These are phyloP conservation scores for Gallinago solitaria DNA, from an alignment of 2,797 vertebrate genomes.

Conservation along the genomic window DNA sequence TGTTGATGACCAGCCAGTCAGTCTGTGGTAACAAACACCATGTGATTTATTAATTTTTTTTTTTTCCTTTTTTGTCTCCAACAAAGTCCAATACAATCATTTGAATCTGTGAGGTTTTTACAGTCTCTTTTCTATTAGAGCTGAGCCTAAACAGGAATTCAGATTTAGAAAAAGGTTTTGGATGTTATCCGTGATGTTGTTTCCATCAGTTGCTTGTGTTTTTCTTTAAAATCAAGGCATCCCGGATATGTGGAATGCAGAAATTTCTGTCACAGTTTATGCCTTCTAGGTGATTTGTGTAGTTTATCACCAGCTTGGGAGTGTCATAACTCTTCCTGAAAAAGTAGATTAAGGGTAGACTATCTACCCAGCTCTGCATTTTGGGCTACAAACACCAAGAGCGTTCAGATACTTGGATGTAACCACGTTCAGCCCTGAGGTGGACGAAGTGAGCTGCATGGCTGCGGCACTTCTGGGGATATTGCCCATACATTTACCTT, in stretches of 20 bases:
- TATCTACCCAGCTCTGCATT: not conserved
- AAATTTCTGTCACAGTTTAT: not conserved
- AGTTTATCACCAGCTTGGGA: not conserved
- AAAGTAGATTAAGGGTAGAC: not conserved
- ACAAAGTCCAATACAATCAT: not conserved
- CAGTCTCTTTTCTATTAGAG: not conserved
- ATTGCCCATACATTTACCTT: accelerated
- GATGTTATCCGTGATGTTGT: not conserved
- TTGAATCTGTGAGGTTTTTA: not conserved
- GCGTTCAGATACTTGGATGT: not conserved
- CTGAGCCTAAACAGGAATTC: not conserved
- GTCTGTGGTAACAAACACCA: not conserved
- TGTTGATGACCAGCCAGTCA: constrained; percentile 15
- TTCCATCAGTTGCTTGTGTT: not conserved
- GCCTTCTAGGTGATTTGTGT: not conserved
- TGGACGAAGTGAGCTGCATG: not conserved
- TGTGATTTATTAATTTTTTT: not conserved
- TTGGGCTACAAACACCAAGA: not conserved
- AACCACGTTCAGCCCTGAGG: accelerated
- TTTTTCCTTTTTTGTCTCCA: not conserved
- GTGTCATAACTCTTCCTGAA: not conserved
- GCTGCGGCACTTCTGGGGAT: accelerated
- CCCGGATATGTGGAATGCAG: not conserved
- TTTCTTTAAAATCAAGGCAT: not conserved
- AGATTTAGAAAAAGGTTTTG: not conserved